Conservation (phyloP, 2,797 vertebrate species). For the Salarias fasciatus region DNA sequence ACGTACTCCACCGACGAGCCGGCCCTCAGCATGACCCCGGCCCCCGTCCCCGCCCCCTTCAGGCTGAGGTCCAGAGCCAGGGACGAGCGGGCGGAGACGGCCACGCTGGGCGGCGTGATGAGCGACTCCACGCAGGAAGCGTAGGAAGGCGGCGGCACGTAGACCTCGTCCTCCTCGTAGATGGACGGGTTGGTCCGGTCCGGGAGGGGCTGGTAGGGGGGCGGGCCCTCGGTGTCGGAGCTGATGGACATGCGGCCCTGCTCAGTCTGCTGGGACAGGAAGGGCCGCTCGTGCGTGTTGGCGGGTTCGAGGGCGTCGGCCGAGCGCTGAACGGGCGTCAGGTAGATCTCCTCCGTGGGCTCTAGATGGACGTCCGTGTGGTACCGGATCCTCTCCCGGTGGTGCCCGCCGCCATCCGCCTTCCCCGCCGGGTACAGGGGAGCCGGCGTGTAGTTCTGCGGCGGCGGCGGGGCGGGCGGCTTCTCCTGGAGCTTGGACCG, state of each 20-base stretch:
- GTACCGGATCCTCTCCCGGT: constrained; percentile 91
- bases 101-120: constrained; percentile 66
- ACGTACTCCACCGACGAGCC: constrained; percentile 74
- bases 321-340: constrained; percentile 92
- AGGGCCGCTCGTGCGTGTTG: constrained; percentile 76
- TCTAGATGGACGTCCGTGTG: constrained; percentile 91
- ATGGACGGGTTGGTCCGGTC: constrained; percentile 92
- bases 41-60: constrained; percentile 56
- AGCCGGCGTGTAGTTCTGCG: constrained; percentile 77
- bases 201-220: constrained; percentile 84
- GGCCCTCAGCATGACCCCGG: constrained; percentile 53
- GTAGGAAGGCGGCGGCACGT: constrained; percentile 77
- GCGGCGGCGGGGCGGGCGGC: constrained; percentile 68
- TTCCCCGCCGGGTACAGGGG: constrained; percentile 67
- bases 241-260: constrained; percentile 95
- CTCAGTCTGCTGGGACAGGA: constrained; percentile 88
- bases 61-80: constrained; percentile 69
- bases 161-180: constrained; percentile 88
- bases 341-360: constrained; percentile 96
- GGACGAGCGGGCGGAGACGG: constrained; percentile 49
- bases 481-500: constrained; percentile 77
- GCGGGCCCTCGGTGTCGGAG: constrained; percentile 92
- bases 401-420: constrained; percentile 71
- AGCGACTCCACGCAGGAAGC: constrained; percentile 81
- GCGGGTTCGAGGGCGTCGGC: constrained; percentile 78